Evolutionary conservation across 2,888 invertebrate genomes (phyloP).

Genomic region (Rhopalosiphum nymphaeae): DNA sequence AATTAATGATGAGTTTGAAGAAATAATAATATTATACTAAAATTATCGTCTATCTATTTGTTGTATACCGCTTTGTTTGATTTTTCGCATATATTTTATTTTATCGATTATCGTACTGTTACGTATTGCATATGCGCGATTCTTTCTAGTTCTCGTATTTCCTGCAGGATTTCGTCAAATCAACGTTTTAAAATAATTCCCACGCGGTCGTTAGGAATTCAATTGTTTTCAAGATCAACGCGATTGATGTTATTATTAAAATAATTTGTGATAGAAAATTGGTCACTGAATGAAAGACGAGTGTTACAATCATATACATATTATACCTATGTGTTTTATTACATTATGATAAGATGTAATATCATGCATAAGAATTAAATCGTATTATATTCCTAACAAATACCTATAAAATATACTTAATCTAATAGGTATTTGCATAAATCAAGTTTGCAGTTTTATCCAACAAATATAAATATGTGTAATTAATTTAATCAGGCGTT

Average conservation of each 20-base stretch:
- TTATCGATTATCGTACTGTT: background rate
- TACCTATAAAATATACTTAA: background rate
- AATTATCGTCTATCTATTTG: background rate
- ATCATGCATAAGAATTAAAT: background rate
- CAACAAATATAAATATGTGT: background rate
- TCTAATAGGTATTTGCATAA: background rate
- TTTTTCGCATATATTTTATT: background rate
- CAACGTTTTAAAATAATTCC: background rate
- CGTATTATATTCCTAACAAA: background rate
- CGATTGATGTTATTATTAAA: background rate
- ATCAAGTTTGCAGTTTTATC: background rate
- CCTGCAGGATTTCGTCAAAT: background rate
- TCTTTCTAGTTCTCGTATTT: background rate
- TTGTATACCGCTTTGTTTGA: background rate
- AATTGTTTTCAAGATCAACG: background rate
- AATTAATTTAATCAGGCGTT: background rate
- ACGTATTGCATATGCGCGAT: background rate
- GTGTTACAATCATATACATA: background rate
- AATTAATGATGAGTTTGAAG: background rate
- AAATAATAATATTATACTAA: background rate
- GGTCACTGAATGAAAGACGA: background rate
- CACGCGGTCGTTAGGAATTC: background rate
- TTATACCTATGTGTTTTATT: no score
- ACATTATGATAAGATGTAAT: background rate
- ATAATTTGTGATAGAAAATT: background rate